Conservation (phyloP, 2,888 invertebrate species). For the Erebia ligea region DNA sequence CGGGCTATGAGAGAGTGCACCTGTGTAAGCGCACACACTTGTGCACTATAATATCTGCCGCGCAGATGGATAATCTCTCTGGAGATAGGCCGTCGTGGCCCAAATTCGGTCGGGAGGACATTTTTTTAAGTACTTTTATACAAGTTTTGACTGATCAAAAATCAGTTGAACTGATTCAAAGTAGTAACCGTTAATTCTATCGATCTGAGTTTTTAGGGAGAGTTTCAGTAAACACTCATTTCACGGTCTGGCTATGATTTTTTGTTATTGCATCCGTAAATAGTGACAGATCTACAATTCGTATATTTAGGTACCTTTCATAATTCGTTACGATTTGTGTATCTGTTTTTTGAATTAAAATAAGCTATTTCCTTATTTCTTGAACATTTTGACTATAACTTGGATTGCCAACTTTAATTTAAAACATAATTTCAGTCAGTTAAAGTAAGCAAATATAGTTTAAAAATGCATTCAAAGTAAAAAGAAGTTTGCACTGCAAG, state of each 20-base stretch:
- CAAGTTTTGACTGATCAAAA: background rate
- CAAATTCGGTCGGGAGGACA: too few species aligned
- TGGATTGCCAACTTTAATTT: background rate
- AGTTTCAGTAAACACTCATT: conserved; percentile 9
- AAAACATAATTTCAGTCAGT: background rate
- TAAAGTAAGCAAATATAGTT: background rate
- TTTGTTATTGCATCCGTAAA: conserved; percentile 5
- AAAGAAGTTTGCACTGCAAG: too few species aligned
- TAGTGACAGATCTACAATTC: conserved; percentile 6
- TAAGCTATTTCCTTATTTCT: background rate
- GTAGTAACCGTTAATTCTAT: background rate
- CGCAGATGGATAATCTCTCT: too few species aligned
- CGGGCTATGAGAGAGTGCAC: too few species aligned
- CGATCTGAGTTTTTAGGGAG: background rate
- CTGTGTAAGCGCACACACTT: too few species aligned
- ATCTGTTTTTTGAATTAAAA: background rate
- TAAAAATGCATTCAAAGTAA: background rate
- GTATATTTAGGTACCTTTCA: background rate
- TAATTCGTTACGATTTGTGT: background rate
- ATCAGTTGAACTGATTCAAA: background rate
- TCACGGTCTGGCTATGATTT: conserved; percentile 7
- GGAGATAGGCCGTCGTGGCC: too few species aligned
- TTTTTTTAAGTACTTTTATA: too few species aligned
- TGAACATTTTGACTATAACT: background rate
- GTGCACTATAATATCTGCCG: too few species aligned